Base-by-base conservation (phyloP, 2,888 invertebrate genomes). In the Papilio gigon region DNA sequence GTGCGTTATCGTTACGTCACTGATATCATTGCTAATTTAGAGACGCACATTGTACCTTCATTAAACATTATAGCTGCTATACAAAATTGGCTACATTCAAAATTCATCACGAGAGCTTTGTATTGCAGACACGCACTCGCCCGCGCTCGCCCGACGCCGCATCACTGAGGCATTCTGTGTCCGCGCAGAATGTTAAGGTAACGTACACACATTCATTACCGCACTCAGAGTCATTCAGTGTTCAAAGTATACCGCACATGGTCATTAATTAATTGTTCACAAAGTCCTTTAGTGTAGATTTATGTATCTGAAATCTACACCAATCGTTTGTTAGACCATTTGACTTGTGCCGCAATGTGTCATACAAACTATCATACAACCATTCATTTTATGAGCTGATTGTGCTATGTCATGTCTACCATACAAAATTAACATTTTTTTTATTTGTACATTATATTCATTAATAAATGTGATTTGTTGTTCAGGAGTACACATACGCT, bases 171-270 rank as follows among this genome's bases (percentile, higher is more conserved):
- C 94, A 94, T 83, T 95, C 95, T 80, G 94, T 94, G 79, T 95
- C 95, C 71, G 93, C 95, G 76, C 95, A 94, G 81, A 95, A 94
- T 77, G 95, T 95, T 82, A 95, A 95, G 95, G 95, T 95, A 87
- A 66, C 35, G 40, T 37, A 50, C 42, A 50, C 20, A 35, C 33
- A 33, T 33, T 35, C 27, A 63, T 35, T 22, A n/a, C n/a, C n/a
- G 22, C 47, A 22, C 47, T 12, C 47, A 22, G 8, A 47, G n/a
- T 22, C 47, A 47, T 47, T 47, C 11, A 20, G 2, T 22, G 22
- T 11, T n/a, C n/a, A n/a, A n/a, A n/a, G n/a, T n/a, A n/a, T n/a
- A n/a, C n/a, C n/a, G n/a, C n/a, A n/a, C n/a, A n/a, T n/a, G n/a
- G n/a, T n/a, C n/a, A n/a, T n/a, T n/a, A n/a, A n/a, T n/a, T n/a